Evolutionary conservation across 2,797 vertebrate genomes (phyloP).

Genomic region (Telmatherina bonti): DNA sequence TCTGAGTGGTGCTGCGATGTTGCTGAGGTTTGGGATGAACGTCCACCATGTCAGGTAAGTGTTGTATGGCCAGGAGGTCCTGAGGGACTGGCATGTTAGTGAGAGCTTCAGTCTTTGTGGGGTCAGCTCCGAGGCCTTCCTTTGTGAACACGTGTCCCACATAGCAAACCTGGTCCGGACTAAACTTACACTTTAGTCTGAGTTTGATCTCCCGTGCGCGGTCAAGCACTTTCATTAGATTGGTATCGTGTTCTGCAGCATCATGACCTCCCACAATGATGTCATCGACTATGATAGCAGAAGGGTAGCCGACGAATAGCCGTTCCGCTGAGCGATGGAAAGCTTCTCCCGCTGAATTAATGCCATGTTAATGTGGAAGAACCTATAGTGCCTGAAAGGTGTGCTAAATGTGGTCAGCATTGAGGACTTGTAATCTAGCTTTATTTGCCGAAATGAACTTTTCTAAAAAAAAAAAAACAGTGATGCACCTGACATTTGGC

Average conservation of each 20-base stretch:
- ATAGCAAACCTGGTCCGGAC: conserved; percentile 20
- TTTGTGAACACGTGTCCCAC: conserved; percentile 30
- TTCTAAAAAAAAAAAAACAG: conserved; percentile 44
- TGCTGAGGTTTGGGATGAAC: conserved; percentile 11
- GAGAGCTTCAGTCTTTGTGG: background rate
- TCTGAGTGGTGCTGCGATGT: conserved; percentile 27
- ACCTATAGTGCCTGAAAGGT: conserved; percentile 32
- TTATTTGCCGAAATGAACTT: conserved; percentile 46
- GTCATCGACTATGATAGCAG: conserved; percentile 37
- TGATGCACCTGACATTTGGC: conserved; percentile 34
- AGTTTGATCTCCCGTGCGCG: conserved; percentile 22
- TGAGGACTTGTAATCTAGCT: background rate
- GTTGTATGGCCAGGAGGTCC: background rate
- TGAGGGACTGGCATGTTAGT: background rate
- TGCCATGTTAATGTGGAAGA: conserved; percentile 35
- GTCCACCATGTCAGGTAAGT: conserved; percentile 34
- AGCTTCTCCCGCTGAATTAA: conserved; percentile 43
- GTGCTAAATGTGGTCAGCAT: conserved; percentile 42
- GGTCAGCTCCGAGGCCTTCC: conserved; percentile 9
- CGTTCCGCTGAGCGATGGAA: too few relatives aligned
- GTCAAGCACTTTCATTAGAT: conserved; percentile 27
- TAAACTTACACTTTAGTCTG: conserved; percentile 39
- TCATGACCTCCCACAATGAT: conserved; percentile 40
- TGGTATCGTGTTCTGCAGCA: conserved; percentile 29
- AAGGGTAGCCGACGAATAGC: conserved; percentile 35